Evolutionary conservation across 92 coral and sea anemone species (phyloP).

Genomic region (Chrysogorgia sp.): DNA sequence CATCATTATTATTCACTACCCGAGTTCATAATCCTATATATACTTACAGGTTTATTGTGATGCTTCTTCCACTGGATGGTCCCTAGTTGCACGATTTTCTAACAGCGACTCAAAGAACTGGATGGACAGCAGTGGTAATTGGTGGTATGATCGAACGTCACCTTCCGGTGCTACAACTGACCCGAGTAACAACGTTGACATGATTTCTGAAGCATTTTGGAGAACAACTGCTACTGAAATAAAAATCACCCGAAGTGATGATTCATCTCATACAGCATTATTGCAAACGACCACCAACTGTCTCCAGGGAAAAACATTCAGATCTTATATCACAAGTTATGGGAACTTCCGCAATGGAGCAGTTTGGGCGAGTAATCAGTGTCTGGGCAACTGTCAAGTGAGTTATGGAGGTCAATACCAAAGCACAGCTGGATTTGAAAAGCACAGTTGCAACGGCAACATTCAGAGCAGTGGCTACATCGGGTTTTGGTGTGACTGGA

Average conservation of each 20-base stretch:
- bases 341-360: slow-evolving; percentile 18
- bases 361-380: background rate
- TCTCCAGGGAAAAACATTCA: slow-evolving; percentile 16
- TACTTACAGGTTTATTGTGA: slow-evolving; percentile 54
- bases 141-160: slow-evolving; percentile 69
- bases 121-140: slow-evolving; percentile 61
- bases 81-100: slow-evolving; percentile 69
- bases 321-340: background rate
- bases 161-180: slow-evolving; percentile 55
- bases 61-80: slow-evolving; percentile 66
- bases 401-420: slow-evolving; percentile 19
- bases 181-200: slow-evolving; percentile 63
- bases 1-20: too few relatives aligned
- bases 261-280: background rate
- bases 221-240: slow-evolving; percentile 37
- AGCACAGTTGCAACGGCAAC: slow-evolving; percentile 42
- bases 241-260: slow-evolving; percentile 17
- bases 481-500: slow-evolving; percentile 69
- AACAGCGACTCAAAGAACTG: slow-evolving; percentile 63
- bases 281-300: slow-evolving; percentile 28
- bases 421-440: slow-evolving; percentile 47
- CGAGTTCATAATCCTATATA: too few relatives aligned
- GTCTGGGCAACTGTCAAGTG: background rate
- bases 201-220: slow-evolving; percentile 79
- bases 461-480: slow-evolving; percentile 21